phyloP scores from a whole-genome alignment of 2,888 invertebrate genomes.

The Plutella xylostella region DNA sequence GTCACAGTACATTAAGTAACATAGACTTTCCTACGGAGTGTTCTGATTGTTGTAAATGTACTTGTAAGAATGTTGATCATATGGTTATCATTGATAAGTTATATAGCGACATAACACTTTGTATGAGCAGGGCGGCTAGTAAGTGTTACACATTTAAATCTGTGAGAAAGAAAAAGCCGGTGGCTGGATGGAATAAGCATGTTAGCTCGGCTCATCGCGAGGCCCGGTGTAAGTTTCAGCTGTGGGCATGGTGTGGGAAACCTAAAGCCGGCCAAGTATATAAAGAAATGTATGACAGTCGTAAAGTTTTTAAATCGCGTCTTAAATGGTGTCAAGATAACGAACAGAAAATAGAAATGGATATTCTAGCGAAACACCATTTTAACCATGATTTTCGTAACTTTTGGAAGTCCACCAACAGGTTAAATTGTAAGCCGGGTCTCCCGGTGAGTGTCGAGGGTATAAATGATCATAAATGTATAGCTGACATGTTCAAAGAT shows the following conservation, averaged over 20 bases:
- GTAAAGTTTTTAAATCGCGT: conserved; percentile 15
- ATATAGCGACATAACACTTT: no score
- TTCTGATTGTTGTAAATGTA: no score
- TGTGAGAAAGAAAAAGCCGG: not conserved
- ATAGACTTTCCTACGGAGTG: no score
- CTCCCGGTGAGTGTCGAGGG: no score
- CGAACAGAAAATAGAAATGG: conserved; percentile 13
- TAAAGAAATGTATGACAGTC: conserved; percentile 12
- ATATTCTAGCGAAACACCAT: conserved; percentile 10
- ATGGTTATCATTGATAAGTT: no score
- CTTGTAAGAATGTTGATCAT: not conserved
- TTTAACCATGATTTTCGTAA: not conserved
- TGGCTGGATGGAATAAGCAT: conserved; percentile 15
- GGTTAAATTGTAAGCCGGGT: conserved; percentile 8
- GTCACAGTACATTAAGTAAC: conserved; percentile 5
- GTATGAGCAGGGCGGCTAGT: no score
- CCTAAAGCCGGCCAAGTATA: conserved; percentile 10
- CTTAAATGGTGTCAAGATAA: conserved; percentile 13
- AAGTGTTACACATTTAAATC: no score
- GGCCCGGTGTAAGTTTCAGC: conserved; percentile 14
- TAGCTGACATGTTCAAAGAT: conserved; percentile 15
- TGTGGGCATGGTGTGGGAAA: conserved; percentile 11
- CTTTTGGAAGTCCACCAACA: conserved; percentile 13
- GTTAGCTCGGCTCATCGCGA: conserved; percentile 12
- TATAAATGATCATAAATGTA: conserved; percentile 7